phyloP scores from a whole-genome alignment of 2,113 vertebrate genomes.

The Chiloscyllium plagiosum region DNA sequence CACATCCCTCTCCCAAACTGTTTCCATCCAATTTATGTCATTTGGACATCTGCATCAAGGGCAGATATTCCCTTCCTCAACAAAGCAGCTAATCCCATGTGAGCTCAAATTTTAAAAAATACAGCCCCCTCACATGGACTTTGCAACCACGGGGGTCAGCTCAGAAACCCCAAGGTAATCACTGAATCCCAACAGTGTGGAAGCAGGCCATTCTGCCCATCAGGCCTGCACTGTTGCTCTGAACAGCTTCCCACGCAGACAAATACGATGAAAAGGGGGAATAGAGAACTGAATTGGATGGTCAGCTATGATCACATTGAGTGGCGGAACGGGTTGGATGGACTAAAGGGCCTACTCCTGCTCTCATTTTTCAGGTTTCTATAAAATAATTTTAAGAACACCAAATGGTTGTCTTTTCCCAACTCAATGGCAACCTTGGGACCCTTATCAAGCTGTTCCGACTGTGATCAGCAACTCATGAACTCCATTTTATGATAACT shows the following conservation, averaged over 20 bases:
- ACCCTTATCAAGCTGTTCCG: neutral
- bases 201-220: no score
- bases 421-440: neutral
- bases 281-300: no score
- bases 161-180: neutral
- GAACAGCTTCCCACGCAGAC: no score
- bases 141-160: neutral
- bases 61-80: neutral
- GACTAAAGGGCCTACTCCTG: no score
- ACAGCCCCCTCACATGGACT: neutral
- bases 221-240: no score
- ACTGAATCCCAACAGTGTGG: no score
- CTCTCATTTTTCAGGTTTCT: no score
- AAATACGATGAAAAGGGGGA: no score
- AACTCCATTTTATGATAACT: neutral
- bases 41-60: no score
- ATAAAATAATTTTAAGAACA: neutral
- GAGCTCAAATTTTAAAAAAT: neutral
- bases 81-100: neutral
- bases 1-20: neutral
- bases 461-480: neutral
- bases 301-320: no score
- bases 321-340: no score
- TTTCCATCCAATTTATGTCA: neutral
- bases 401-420: neutral